Conservation (phyloP, 2,113 vertebrate genomes). For the Macaca mulatta region DNA sequence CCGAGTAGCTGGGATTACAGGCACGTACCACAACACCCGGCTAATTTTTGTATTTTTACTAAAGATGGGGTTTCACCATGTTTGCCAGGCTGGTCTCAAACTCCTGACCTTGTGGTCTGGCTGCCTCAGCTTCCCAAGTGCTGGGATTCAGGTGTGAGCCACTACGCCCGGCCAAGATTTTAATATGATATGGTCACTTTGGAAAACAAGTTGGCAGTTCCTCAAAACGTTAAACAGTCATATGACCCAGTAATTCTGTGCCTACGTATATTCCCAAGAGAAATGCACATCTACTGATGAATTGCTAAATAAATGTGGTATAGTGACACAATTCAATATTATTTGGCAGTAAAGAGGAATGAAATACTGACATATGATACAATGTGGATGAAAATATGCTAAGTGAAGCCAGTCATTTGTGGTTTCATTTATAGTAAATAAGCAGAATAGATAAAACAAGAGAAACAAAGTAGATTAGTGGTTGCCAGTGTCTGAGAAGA, state of each 20-base stretch:
- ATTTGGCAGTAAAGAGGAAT: neutral
- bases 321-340: neutral
- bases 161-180: no score
- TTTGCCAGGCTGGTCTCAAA: no score
- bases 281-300: neutral
- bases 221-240: neutral
- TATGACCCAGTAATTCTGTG: neutral
- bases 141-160: no score
- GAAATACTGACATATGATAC: neutral
- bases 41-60: no score
- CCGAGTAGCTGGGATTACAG: no score
- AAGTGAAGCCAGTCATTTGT: neutral
- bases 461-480: neutral
- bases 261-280: neutral
- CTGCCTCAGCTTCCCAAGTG: no score
- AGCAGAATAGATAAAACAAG: neutral
- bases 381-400: neutral
- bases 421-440: neutral
- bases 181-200: neutral
- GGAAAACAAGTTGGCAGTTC: neutral
- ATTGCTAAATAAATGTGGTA: neutral
- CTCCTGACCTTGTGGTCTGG: no score
- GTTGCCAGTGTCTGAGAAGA: neutral
- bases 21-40: no score
- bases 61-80: no score